phyloP scores from a whole-genome alignment of 2,888 invertebrate species.

The Cheilosia vulpina region DNA sequence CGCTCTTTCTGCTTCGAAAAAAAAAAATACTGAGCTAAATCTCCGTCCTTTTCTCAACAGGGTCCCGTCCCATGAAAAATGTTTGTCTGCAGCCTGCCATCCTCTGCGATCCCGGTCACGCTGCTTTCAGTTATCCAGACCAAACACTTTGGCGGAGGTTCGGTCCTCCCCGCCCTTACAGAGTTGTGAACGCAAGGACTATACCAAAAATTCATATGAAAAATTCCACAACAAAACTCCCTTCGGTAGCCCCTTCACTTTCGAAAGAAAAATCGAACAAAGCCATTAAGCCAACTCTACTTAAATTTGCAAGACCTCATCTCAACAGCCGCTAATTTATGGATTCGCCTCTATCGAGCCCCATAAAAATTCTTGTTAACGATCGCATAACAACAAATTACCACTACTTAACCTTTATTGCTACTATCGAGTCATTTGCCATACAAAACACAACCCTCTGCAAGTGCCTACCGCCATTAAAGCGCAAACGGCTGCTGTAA shows the following conservation, averaged over 20 bases:
- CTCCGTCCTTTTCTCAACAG: too few species aligned
- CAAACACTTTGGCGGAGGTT: not conserved
- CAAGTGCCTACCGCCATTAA: conserved; percentile 47
- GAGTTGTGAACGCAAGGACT: too few species aligned
- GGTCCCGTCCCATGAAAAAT: not conserved
- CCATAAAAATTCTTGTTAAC: conserved; percentile 68
- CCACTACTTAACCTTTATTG: conserved; percentile 73
- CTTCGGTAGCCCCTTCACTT: not conserved
- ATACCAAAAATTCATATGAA: not conserved
- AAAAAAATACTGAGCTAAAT: too few species aligned
- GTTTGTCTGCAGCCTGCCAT: not conserved
- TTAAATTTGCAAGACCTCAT: conserved; percentile 13
- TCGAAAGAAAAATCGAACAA: not conserved
- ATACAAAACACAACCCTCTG: conserved; percentile 44
- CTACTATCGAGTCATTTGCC: conserved; percentile 67
- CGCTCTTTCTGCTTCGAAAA: too few species aligned
- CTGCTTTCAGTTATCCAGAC: not conserved
- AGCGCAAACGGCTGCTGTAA: conserved; percentile 29
- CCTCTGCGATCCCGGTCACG: not conserved
- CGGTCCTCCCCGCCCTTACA: not conserved
- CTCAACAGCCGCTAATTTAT: conserved; percentile 39
- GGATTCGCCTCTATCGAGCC: conserved; percentile 35
- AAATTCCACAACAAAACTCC: not conserved
- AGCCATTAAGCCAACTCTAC: not conserved
- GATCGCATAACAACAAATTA: conserved; percentile 72